Evolutionary conservation across 2,797 vertebrate genomes (phyloP).

Genomic region (Poeciliopsis presidionis): DNA sequence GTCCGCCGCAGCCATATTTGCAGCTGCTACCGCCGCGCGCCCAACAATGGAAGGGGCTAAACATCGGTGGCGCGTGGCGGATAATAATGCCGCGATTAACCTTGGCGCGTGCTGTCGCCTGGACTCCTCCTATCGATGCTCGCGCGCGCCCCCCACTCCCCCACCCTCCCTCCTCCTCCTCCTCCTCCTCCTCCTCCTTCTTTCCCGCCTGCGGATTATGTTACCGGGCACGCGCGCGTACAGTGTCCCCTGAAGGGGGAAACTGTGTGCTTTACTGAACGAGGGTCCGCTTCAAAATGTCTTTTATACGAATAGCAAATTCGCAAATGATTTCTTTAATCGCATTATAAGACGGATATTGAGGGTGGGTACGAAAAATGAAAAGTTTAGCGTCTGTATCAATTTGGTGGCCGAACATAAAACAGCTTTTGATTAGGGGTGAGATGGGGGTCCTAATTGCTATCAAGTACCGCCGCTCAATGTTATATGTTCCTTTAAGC

Average conservation of each 20-base stretch:
- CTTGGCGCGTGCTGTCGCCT: slow-evolving; percentile 78
- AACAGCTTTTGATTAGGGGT: not conserved
- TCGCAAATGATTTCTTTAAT: not conserved
- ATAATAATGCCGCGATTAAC: slow-evolving; percentile 85
- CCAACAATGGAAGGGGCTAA: slow-evolving; percentile 79
- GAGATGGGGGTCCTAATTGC: not conserved
- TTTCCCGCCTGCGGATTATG: slow-evolving; percentile 67
- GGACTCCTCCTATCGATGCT: slow-evolving; percentile 63
- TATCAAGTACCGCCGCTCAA: not conserved
- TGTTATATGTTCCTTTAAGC: too few relatives aligned
- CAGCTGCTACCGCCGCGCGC: slow-evolving; percentile 80
- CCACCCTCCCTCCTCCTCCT: too few relatives aligned
- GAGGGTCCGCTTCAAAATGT: not conserved
- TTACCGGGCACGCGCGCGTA: slow-evolving; percentile 71
- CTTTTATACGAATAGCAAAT: not conserved
- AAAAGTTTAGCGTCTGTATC: not conserved
- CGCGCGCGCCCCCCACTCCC: slow-evolving; percentile 3
- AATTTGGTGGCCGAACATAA: not conserved
- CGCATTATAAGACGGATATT: not conserved
- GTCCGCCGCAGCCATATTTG: slow-evolving; percentile 80
- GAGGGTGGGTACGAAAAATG: not conserved
- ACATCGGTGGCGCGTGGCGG: slow-evolving; percentile 83
- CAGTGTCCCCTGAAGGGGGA: slow-evolving; percentile 10
- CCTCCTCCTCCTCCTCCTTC: not conserved
- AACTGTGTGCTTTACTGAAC: not conserved